These are phyloP conservation scores for Coregonus suidteri DNA, from an alignment of 2,797 vertebrate species.

Conservation along the genomic window DNA sequence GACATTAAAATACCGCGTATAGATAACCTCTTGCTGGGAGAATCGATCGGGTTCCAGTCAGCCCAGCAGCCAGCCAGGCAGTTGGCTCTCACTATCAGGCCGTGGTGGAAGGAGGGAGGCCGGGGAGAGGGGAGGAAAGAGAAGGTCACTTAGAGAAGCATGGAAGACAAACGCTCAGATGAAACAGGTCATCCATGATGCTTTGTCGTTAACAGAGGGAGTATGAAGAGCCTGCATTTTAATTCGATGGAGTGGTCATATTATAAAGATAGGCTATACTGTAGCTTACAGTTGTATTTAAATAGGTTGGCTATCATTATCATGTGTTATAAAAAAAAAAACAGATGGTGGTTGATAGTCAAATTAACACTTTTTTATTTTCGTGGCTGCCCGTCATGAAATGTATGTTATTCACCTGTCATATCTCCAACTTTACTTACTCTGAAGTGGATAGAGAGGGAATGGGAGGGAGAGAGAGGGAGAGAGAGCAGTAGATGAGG, in stretches of 20 bases:
- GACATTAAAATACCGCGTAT: slow-evolving; percentile 81
- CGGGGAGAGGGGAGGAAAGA: slow-evolving; percentile 59
- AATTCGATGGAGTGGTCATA: slow-evolving; percentile 19
- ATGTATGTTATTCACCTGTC: slow-evolving; percentile 61
- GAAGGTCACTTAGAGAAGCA: slow-evolving; percentile 59
- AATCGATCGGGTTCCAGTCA: slow-evolving; percentile 73
- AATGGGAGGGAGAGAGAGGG: slow-evolving; percentile 29
- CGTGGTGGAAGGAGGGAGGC: slow-evolving; percentile 37
- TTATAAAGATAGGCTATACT: background rate
- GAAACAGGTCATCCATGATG: slow-evolving; percentile 52
- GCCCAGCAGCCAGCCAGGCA: slow-evolving; percentile 27
- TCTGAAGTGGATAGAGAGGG: slow-evolving; percentile 42
- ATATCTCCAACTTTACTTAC: slow-evolving; percentile 64
- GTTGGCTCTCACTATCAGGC: slow-evolving; percentile 38
- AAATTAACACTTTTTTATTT: background rate
- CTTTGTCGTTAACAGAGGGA: background rate
- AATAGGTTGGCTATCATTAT: background rate
- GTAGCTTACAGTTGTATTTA: background rate
- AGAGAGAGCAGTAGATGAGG: slow-evolving; percentile 23
- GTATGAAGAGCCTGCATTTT: slow-evolving; percentile 41
- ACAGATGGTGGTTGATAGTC: slow-evolving; percentile 2
- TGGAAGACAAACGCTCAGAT: slow-evolving; percentile 61
- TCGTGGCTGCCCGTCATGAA: slow-evolving; percentile 55
- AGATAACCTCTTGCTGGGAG: slow-evolving; percentile 77
- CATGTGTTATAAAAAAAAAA: background rate